phyloP scores from a whole-genome alignment of 1,140 invertebrate species.

The Drosophila bifasciata region DNA sequence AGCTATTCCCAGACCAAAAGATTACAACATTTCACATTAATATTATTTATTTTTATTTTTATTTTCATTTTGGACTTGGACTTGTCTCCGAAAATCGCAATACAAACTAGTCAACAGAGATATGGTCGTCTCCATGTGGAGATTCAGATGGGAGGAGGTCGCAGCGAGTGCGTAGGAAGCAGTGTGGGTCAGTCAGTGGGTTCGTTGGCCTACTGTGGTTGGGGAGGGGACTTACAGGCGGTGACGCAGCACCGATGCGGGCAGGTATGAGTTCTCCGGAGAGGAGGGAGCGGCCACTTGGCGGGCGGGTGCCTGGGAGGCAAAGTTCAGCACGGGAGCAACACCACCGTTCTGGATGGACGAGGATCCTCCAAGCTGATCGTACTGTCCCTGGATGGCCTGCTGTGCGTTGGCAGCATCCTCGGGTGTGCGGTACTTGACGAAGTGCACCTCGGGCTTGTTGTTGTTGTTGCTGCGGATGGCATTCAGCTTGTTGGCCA shows the following conservation, averaged over 20 bases:
- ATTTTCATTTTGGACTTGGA: constrained; percentile 21
- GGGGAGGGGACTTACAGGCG: constrained; percentile 38
- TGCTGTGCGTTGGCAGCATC: constrained; percentile 73
- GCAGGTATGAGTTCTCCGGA: constrained; percentile 51
- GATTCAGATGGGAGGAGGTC: constrained; percentile 3
- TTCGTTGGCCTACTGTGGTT: neutral
- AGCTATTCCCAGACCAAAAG: neutral
- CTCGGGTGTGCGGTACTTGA: constrained; percentile 77
- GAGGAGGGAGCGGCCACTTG: constrained; percentile 36
- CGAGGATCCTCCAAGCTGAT: constrained; percentile 68
- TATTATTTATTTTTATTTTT: constrained; percentile 34
- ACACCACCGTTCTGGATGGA: constrained; percentile 68
- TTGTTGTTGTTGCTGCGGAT: constrained; percentile 65
- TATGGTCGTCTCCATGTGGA: constrained; percentile 11
- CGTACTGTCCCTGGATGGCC: constrained; percentile 75
- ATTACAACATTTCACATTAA: constrained; percentile 44
- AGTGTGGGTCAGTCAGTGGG: constrained; percentile 47
- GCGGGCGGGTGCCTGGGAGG: constrained; percentile 56
- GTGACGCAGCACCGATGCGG: constrained; percentile 58
- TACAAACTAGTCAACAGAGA: constrained; percentile 45
- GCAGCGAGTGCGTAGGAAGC: constrained; percentile 62
- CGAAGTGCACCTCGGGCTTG: constrained; percentile 80
- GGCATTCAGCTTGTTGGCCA: constrained; percentile 67
- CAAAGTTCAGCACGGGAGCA: constrained; percentile 76
- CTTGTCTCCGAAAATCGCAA: constrained; percentile 42